Evolutionary conservation across 1,140 invertebrate species (phyloP), one percentile per base, ranked within the genome.

Genomic region (Papilio helenus): DNA sequence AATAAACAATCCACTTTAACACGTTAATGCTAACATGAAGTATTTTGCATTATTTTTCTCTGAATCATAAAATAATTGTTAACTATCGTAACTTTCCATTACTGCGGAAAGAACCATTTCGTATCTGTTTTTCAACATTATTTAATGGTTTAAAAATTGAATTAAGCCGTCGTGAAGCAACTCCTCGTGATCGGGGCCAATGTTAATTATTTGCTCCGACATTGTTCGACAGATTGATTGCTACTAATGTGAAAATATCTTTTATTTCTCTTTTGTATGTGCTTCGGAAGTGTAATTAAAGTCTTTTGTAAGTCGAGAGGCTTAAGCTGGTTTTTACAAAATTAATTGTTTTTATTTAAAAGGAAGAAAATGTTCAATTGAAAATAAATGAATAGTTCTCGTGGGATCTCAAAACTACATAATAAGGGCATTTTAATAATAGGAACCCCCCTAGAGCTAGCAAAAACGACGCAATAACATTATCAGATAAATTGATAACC

Each of bases 221-320:
- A 49, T 20, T 42, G 23, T 73, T 23, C 72, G 72, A 73, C 72
- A 73, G 72, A 46, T 46, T 73, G 72, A 73, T 73, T 73, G 72
- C 72, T 39, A 18, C 68, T 12, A 42, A 42, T 39, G 68, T 44
- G 34, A 72, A 72, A 72, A 39, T 20, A 20, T 16, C 16, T 72
- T 42, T 72, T 34, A 3, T 72, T 44, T 61, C 8, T 65, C 23
- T 65, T 29, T 65, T 65, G 61, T 29, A 29, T 29, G 61, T 34
- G 5, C 26, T 29, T 65, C 61, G 58, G 58, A 34, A 65, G 61
- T 29, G 5, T 65, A 65, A 65, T 65, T 65, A 65, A 65, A 3
- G 23, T 65, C 23, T 18, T 14, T 34, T 65, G 12, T 34, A 29
- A 34, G 61, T 29, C 61, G 12, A 61, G 51, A n/a, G n/a, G 20